phyloP scores from a whole-genome alignment of 2,797 vertebrate species.

The Ceryle rudis region DNA sequence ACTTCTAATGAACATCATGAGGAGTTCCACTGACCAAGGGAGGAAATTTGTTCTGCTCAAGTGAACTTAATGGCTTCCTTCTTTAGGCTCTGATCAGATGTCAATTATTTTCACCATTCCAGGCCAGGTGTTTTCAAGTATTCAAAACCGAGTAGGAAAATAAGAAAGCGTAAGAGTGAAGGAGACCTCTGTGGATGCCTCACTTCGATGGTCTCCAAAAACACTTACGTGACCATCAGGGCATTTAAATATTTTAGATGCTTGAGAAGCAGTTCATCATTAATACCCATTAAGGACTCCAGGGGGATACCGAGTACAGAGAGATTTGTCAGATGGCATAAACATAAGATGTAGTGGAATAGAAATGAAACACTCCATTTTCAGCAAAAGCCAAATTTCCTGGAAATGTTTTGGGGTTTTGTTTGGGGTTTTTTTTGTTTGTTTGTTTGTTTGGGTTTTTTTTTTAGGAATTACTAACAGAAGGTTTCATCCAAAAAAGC shows the following conservation, averaged over 20 bases:
- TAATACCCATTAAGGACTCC: neutral
- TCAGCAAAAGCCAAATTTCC: neutral
- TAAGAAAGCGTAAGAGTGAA: neutral
- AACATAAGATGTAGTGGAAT: neutral
- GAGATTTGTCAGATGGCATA: neutral
- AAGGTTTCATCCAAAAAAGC: neutral
- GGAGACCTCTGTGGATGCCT: neutral
- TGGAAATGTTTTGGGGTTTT: neutral
- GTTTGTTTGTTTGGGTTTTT: neutral
- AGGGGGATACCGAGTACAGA: neutral
- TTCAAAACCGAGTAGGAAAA: neutral
- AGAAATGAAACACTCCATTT: neutral
- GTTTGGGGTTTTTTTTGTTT: neutral
- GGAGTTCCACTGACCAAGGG: neutral
- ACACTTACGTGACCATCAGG: neutral
- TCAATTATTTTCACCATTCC: constrained; percentile 35
- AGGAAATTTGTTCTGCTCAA: constrained; percentile 38
- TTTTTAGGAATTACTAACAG: neutral
- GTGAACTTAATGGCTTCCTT: constrained; percentile 11
- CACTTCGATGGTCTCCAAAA: neutral
- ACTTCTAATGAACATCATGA: neutral
- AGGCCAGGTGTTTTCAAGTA: constrained; percentile 20
- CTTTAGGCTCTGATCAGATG: constrained; percentile 16
- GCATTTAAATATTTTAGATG: constrained; percentile 24
- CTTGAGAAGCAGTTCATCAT: neutral